Conservation (phyloP, 2,888 invertebrate species). For the Ectropis crepuscularia region DNA sequence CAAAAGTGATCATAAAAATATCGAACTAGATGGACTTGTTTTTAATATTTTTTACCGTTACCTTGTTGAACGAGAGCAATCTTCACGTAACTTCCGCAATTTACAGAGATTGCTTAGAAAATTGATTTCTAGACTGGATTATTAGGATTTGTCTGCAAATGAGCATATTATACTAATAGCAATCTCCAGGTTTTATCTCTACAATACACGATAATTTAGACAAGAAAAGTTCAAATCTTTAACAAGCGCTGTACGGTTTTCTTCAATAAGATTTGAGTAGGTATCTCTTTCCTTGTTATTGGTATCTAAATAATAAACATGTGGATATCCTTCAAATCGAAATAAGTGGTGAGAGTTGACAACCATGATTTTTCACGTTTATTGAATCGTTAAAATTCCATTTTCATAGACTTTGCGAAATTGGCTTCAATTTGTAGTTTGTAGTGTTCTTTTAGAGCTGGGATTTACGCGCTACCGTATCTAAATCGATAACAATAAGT, state of each 20-base stretch:
- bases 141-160: slow-evolving; percentile 15
- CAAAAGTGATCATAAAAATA: slow-evolving; percentile 1
- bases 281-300: too few relatives aligned
- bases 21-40: slow-evolving; percentile 7
- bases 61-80: slow-evolving; percentile 24
- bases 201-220: too few relatives aligned
- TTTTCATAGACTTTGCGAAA: slow-evolving; percentile 14
- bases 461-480: too few relatives aligned
- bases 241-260: slow-evolving; percentile 4
- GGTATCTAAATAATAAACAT: too few relatives aligned
- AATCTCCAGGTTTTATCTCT: too few relatives aligned
- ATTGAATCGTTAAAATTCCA: slow-evolving; percentile 26
- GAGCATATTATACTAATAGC: neutral
- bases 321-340: too few relatives aligned
- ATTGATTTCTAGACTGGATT: slow-evolving; percentile 28
- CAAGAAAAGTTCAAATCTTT: too few relatives aligned
- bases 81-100: slow-evolving; percentile 29
- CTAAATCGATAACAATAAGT: too few relatives aligned
- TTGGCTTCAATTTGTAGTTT: slow-evolving; percentile 41
- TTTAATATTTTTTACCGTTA: slow-evolving; percentile 22
- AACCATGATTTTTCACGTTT: slow-evolving; percentile 16
- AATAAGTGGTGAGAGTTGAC: slow-evolving; percentile 15
- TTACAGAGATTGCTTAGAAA: slow-evolving; percentile 32
- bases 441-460: too few relatives aligned
- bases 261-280: too few relatives aligned